These are phyloP conservation scores for Serilophus lunatus DNA, from an alignment of 2,113 vertebrate species.

Conservation along the genomic window DNA sequence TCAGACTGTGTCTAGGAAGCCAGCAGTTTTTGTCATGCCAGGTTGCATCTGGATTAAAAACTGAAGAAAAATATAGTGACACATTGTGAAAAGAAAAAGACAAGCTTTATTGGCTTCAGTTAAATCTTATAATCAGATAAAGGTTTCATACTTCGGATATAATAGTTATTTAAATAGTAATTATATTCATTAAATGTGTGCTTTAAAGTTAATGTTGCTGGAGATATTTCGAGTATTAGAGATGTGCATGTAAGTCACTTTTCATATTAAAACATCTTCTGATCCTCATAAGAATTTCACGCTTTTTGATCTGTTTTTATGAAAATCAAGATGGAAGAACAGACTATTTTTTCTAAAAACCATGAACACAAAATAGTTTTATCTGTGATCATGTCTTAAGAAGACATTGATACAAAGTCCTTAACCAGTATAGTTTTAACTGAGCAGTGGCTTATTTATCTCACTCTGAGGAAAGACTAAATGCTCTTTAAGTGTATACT, in stretches of 20 bases:
- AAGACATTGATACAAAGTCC: background rate
- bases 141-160: background rate
- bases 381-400: background rate
- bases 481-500: background rate
- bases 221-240: background rate
- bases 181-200: slow-evolving; percentile 6
- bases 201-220: slow-evolving; percentile 15
- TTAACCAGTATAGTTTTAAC: background rate
- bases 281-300: background rate
- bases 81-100: slow-evolving; percentile 20
- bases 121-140: slow-evolving; percentile 43
- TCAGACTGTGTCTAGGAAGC: slow-evolving; percentile 6
- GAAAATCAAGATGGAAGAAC: background rate
- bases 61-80: slow-evolving; percentile 31
- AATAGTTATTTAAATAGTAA: slow-evolving; percentile 23
- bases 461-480: background rate
- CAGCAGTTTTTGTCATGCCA: slow-evolving; percentile 34
- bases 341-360: background rate
- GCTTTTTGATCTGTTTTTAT: background rate
- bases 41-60: slow-evolving; percentile 55
- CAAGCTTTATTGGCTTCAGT: slow-evolving; percentile 19
- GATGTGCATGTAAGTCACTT: background rate
- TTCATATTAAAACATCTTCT: background rate
- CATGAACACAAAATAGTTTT: background rate
- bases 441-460: background rate